phyloP scores from a whole-genome alignment of 2,797 vertebrate genomes.

The Ctenochaetus hawaiiensis region DNA sequence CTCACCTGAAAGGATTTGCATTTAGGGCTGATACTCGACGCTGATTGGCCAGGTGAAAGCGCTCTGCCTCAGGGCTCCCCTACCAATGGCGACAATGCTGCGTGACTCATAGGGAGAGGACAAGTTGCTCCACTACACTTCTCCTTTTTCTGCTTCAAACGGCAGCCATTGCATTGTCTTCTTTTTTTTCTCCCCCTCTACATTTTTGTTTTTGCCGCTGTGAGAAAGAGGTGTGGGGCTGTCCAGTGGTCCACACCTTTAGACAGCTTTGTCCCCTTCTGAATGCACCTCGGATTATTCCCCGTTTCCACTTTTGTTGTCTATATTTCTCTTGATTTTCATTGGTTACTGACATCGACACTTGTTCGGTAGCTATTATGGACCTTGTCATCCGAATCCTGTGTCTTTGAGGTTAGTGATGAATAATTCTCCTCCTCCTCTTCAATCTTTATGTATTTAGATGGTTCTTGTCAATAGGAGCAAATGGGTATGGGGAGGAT shows the following conservation, averaged over 20 bases:
- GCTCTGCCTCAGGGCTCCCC: slow-evolving; percentile 73
- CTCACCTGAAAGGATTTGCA: slow-evolving; percentile 90
- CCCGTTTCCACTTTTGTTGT: slow-evolving; percentile 61
- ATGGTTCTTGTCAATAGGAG: slow-evolving; percentile 12
- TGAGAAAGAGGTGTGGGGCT: slow-evolving; percentile 68
- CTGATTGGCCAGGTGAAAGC: slow-evolving; percentile 84
- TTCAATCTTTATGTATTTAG: slow-evolving; percentile 29
- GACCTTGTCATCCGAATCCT: slow-evolving; percentile 78
- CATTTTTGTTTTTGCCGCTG: slow-evolving; percentile 72
- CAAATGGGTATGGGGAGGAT: neutral
- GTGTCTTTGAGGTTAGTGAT: slow-evolving; percentile 85
- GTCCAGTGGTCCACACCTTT: slow-evolving; percentile 69
- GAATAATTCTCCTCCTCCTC: slow-evolving; percentile 50
- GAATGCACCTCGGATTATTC: slow-evolving; percentile 82
- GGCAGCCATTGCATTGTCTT: slow-evolving; percentile 80
- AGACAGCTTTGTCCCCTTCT: slow-evolving; percentile 55
- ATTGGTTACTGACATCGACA: slow-evolving; percentile 71
- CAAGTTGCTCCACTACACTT: slow-evolving; percentile 86
- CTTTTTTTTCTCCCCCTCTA: slow-evolving; percentile 39
- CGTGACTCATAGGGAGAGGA: slow-evolving; percentile 87
- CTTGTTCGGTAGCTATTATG: slow-evolving; percentile 78
- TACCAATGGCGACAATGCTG: slow-evolving; percentile 83
- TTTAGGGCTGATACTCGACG: slow-evolving; percentile 62
- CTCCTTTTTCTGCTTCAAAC: slow-evolving; percentile 84
- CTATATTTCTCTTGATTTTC: slow-evolving; percentile 58